phyloP scores from a whole-genome alignment of 1,140 invertebrate species.

The Drosophila baimaii region DNA sequence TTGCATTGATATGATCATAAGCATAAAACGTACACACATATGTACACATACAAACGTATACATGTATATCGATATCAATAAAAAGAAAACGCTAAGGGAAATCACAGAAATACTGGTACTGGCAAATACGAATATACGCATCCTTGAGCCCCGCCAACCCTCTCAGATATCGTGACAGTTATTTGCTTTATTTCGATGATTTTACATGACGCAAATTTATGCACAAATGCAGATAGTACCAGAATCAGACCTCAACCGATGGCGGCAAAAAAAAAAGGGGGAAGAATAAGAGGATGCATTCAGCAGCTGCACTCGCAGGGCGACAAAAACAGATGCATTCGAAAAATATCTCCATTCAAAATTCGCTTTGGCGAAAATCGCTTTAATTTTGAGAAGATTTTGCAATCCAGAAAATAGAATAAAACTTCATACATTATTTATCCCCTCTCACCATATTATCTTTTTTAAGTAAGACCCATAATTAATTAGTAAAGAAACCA shows the following conservation, averaged over 20 bases:
- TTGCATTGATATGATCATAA: slow-evolving; percentile 71
- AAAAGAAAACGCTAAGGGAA: slow-evolving; percentile 38
- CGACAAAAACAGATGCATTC: slow-evolving; percentile 28
- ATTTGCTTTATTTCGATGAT: slow-evolving; percentile 81
- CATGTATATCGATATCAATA: slow-evolving; percentile 36
- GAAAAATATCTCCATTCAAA: background rate
- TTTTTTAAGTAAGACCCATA: background rate
- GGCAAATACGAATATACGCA: slow-evolving; percentile 14
- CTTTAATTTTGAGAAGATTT: background rate
- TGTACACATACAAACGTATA: too few relatives aligned
- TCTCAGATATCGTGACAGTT: slow-evolving; percentile 60
- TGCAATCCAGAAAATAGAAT: background rate
- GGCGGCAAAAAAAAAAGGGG: slow-evolving; percentile 18
- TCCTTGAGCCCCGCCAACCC: slow-evolving; percentile 9
- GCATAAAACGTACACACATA: slow-evolving; percentile 68
- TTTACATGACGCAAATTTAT: slow-evolving; percentile 79
- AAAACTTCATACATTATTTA: background rate
- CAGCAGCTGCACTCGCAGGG: slow-evolving; percentile 28
- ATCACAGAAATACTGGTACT: slow-evolving; percentile 34
- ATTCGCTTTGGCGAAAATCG: too few relatives aligned
- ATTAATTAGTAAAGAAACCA: background rate
- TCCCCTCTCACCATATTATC: background rate
- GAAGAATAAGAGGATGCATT: background rate
- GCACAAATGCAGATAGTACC: slow-evolving; percentile 60
- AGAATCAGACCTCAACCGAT: slow-evolving; percentile 9